Evolutionary conservation across 1,140 invertebrate genomes (phyloP).

Genomic region (Radopholus similis): DNA sequence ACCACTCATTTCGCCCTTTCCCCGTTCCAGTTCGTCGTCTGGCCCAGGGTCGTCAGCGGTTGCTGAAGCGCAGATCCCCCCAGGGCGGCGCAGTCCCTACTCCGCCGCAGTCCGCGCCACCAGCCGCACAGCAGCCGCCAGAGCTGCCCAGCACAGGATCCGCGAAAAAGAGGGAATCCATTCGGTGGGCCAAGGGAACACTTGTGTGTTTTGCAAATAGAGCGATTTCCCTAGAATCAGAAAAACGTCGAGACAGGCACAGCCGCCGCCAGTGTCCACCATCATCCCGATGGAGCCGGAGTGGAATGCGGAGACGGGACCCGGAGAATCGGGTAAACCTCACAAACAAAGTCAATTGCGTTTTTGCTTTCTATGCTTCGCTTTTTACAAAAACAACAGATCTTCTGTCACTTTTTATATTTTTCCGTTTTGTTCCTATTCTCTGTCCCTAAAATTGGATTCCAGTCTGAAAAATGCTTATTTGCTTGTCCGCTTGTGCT

Average conservation of each 20-base stretch:
- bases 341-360: background rate
- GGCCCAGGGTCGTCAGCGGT: slow-evolving; percentile 70
- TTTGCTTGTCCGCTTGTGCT: background rate
- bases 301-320: too few species aligned
- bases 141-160: background rate
- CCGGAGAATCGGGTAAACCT: background rate
- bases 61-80: slow-evolving; percentile 70
- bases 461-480: too few species aligned
- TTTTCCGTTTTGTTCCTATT: background rate
- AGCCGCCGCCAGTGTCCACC: background rate
- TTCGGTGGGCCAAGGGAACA: background rate
- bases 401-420: background rate
- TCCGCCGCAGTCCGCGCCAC: background rate
- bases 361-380: background rate
- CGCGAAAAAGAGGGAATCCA: slow-evolving; percentile 1
- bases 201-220: background rate
- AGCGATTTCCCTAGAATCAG: slow-evolving; percentile 1
- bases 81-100: slow-evolving; percentile 29
- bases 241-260: background rate
- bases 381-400: background rate
- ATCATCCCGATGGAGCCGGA: background rate
- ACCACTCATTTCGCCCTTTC: slow-evolving; percentile 34
- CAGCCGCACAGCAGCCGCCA: background rate
- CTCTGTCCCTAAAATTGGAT: background rate
- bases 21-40: slow-evolving; percentile 61